These are phyloP conservation scores for Heteromyza rotundicornis DNA, from an alignment of 2,888 invertebrate genomes.

Conservation along the genomic window DNA sequence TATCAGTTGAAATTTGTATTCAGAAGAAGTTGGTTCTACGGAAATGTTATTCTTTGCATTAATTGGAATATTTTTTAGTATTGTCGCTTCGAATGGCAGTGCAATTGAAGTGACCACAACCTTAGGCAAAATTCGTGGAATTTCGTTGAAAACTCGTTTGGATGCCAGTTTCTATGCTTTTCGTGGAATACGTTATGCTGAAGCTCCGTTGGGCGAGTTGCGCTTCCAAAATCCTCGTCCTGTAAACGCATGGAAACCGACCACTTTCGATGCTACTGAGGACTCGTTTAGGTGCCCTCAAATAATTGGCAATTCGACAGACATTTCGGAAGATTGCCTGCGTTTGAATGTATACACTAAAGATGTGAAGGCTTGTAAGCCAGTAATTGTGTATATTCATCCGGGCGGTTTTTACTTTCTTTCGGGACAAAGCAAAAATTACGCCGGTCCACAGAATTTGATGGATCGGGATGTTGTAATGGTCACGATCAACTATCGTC, in stretches of 20 bases:
- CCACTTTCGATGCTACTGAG: slow-evolving; percentile 64
- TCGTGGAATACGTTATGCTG: slow-evolving; percentile 56
- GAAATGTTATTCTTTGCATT: too few species aligned
- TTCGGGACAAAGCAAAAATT: slow-evolving; percentile 65
- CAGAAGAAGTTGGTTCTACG: too few species aligned
- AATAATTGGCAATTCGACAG: slow-evolving; percentile 44
- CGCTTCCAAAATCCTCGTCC: slow-evolving; percentile 62
- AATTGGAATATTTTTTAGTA: too few species aligned
- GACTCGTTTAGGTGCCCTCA: slow-evolving; percentile 68
- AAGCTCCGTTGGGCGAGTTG: slow-evolving; percentile 51
- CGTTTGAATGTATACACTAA: slow-evolving; percentile 67
- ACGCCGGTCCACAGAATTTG: slow-evolving; percentile 66
- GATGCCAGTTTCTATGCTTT: slow-evolving; percentile 50
- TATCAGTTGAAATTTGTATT: too few species aligned
- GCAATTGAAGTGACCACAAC: slow-evolving; percentile 45
- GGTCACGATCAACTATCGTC: slow-evolving; percentile 71
- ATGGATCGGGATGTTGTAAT: slow-evolving; percentile 71
- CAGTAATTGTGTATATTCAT: slow-evolving; percentile 73
- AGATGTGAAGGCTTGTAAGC: slow-evolving; percentile 46
- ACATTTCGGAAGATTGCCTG: slow-evolving; percentile 67
- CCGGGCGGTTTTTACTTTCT: slow-evolving; percentile 69
- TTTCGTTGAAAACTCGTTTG: slow-evolving; percentile 42
- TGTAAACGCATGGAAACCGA: slow-evolving; percentile 62
- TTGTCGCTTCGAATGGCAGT: too few species aligned
- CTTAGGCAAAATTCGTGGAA: slow-evolving; percentile 49